Evolutionary conservation across 2,113 vertebrate genomes (phyloP).

Genomic region (Theristicus caerulescens): DNA sequence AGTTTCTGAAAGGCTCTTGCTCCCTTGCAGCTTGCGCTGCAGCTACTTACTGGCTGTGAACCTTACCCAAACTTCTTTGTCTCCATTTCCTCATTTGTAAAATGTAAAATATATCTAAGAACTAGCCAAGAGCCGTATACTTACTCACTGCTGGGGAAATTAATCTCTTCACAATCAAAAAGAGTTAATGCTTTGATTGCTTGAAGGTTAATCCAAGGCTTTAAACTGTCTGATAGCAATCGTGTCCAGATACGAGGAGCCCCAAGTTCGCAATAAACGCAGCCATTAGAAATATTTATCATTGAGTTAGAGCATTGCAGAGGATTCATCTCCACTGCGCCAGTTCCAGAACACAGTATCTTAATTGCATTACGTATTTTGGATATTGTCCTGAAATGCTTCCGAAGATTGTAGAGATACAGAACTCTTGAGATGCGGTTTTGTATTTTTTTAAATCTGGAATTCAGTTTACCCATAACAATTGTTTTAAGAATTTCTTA

Average conservation of each 20-base stretch:
- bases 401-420: not conserved
- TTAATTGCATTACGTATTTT: not conserved
- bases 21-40: not conserved
- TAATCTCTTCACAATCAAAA: not conserved
- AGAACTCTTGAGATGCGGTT: not conserved
- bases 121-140: not conserved
- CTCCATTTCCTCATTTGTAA: not conserved
- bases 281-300: constrained; percentile 1
- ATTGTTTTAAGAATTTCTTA: not conserved
- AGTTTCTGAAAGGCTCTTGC: not conserved
- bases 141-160: not conserved
- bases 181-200: not conserved
- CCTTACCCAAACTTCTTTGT: not conserved
- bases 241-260: not conserved
- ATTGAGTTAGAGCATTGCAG: not conserved
- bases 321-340: not conserved
- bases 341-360: not conserved
- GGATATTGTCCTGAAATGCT: not conserved
- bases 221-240: not conserved
- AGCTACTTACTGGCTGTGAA: not conserved
- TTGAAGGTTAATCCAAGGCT: not conserved
- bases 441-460: not conserved
- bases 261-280: not conserved
- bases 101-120: not conserved
- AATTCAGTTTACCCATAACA: not conserved